Conservation (phyloP, 2,888 invertebrate genomes). For the Alentia gelatinosa region DNA sequence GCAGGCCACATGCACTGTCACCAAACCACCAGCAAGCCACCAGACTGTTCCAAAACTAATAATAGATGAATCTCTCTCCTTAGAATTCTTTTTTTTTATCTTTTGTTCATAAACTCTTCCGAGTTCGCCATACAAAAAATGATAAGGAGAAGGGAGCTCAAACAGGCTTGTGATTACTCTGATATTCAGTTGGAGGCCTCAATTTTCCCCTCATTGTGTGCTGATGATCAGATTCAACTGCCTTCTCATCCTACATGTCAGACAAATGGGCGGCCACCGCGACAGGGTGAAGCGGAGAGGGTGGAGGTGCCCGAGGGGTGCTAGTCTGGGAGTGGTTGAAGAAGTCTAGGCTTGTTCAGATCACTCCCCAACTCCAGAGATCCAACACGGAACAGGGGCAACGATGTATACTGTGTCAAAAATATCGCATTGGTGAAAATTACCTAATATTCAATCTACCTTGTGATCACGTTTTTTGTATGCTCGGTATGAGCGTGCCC, state of each 20-base stretch:
- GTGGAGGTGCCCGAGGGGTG: background rate
- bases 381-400: no score
- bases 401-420: no score
- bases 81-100: background rate
- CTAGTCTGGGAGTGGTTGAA: background rate
- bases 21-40: background rate
- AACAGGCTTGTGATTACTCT: conserved; percentile 13
- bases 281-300: background rate
- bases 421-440: no score
- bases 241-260: background rate
- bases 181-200: background rate
- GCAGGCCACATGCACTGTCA: background rate
- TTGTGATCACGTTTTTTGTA: no score
- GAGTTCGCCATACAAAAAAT: no score
- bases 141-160: background rate
- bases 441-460: no score
- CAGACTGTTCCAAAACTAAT: background rate
- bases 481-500: no score
- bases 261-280: background rate
- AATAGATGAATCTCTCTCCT: no score
- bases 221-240: conserved; percentile 7
- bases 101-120: no score
- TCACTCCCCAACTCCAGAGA: no score
- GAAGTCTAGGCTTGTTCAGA: background rate
- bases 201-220: background rate